Percentiles rank a stretch among this genome's conserved stretches.
Conservation (phyloP, 2,888 invertebrate species). For the Drosophila buzzatii region DNA sequence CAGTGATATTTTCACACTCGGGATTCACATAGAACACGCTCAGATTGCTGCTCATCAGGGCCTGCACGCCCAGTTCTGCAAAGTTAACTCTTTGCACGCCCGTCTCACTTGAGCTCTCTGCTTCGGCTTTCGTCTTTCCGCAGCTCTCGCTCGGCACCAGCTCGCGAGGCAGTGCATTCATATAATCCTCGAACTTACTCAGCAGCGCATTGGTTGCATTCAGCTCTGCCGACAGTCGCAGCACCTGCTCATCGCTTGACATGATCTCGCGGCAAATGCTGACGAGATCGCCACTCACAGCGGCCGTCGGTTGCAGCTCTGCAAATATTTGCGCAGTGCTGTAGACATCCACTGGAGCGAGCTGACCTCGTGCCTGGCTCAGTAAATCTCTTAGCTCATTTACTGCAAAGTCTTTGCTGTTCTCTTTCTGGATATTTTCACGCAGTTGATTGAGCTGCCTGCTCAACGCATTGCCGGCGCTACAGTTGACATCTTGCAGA, state of each 20-base stretch:
- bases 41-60: conserved; percentile 74
- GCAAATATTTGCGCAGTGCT: conserved; percentile 49
- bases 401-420: conserved; percentile 36
- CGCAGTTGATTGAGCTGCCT: conserved; percentile 60
- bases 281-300: conserved; percentile 66
- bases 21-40: conserved; percentile 84
- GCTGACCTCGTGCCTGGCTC: conserved; percentile 30
- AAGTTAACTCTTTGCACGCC: conserved; percentile 46
- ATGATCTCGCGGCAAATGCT: conserved; percentile 86
- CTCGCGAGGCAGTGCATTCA: conserved; percentile 84
- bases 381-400: conserved; percentile 49
- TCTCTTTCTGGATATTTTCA: conserved; percentile 26
- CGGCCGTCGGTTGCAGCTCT: conserved; percentile 27
- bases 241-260: conserved; percentile 84
- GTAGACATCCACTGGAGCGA: conserved; percentile 53
- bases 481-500: conserved; percentile 37
- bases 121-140: neutral
- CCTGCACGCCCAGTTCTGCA: conserved; percentile 70
- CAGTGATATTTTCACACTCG: conserved; percentile 75
- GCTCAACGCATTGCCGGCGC: conserved; percentile 58
- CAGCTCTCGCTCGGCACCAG: conserved; percentile 49
- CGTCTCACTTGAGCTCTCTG: neutral
- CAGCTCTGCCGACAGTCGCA: conserved; percentile 84
- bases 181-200: conserved; percentile 87
- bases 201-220: conserved; percentile 89